Percentiles rank a stretch among this genome's conserved stretches.
These are phyloP conservation scores for Cavia porcellus DNA, from an alignment of 2,113 vertebrate species.

Conservation along the genomic window DNA sequence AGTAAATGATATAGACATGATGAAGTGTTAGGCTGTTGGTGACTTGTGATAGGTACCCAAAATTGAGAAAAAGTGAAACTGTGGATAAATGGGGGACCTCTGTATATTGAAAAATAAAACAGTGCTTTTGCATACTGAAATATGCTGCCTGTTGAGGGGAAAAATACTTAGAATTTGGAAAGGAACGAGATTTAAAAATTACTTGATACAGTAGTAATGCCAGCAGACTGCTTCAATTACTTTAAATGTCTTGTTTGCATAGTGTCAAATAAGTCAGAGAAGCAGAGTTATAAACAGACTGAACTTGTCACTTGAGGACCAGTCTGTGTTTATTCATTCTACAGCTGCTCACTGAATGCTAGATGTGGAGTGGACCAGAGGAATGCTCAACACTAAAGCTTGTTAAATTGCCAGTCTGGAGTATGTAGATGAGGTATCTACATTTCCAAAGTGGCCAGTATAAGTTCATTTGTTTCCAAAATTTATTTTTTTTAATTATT, in stretches of 20 bases:
- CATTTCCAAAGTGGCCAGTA: not conserved
- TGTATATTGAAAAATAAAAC: slow-evolving; percentile 33
- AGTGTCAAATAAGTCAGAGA: slow-evolving; percentile 18
- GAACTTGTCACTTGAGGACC: not conserved
- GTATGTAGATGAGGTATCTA: not conserved
- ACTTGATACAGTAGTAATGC: not conserved
- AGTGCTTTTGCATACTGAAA: slow-evolving; percentile 21
- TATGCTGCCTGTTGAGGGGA: not conserved
- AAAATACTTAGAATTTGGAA: slow-evolving; percentile 36
- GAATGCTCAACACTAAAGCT: slow-evolving; percentile 22
- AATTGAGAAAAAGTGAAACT: not conserved
- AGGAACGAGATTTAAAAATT: not conserved
- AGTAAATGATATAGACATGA: not conserved
- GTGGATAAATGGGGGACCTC: not conserved
- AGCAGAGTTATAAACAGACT: slow-evolving; percentile 8
- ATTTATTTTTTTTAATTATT: not conserved
- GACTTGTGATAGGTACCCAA: not conserved
- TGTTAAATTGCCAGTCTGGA: slow-evolving; percentile 32
- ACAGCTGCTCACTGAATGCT: not conserved
- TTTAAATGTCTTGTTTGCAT: slow-evolving; percentile 42
- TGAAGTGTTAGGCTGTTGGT: not conserved
- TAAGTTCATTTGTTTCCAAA: slow-evolving; percentile 28
- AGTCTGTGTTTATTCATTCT: slow-evolving; percentile 39
- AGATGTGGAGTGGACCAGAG: not conserved
- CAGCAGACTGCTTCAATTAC: not conserved